Base-by-base conservation (phyloP, 2,888 invertebrate genomes). In the Lepidocyrtinus sp. region DNA sequence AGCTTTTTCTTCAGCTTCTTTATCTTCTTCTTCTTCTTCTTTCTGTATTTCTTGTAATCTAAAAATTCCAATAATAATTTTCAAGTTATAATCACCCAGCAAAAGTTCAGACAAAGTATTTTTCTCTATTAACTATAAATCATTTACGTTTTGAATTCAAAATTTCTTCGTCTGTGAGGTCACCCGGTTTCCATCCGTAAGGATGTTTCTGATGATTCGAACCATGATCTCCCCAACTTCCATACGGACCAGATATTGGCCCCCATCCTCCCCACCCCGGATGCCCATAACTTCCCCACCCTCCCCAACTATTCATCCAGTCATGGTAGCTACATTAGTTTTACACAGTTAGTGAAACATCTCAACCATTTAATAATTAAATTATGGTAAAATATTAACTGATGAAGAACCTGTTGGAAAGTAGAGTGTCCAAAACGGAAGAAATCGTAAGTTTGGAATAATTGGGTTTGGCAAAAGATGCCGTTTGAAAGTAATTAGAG, bases 41-140 rank as follows among this genome's bases (percentile, higher is more conserved):
- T 85, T 1, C 81, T 81, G 70, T 86, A 86, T 61, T 86, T 86
- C 59, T 86, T 86, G 83, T 86, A 86, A 26, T 85, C 86, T 86
- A 63, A 2, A 73, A 67, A 70, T n/a, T n/a, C n/a, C n/a, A n/a
- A n/a, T n/a, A n/a, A n/a, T 22, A 1, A 36, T 19, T n/a, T n/a
- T n/a, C n/a, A n/a, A n/a, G n/a, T n/a, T n/a, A n/a, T n/a, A n/a
- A n/a, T n/a, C n/a, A n/a, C n/a, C n/a, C n/a, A n/a, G n/a, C n/a
- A n/a, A n/a, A n/a, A n/a, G n/a, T n/a, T n/a, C n/a, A n/a, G n/a
- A n/a, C n/a, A n/a, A n/a, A n/a, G n/a, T n/a, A n/a, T n/a, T n/a
- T n/a, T n/a, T n/a, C n/a, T n/a, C n/a, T n/a, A n/a, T n/a, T n/a
- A n/a, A n/a, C n/a, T n/a, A n/a, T n/a, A n/a, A n/a, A n/a, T n/a